Evolutionary conservation across 2,888 invertebrate species (phyloP), one percentile per base, ranked within the genome.

Genomic region (Apeira syringaria): DNA sequence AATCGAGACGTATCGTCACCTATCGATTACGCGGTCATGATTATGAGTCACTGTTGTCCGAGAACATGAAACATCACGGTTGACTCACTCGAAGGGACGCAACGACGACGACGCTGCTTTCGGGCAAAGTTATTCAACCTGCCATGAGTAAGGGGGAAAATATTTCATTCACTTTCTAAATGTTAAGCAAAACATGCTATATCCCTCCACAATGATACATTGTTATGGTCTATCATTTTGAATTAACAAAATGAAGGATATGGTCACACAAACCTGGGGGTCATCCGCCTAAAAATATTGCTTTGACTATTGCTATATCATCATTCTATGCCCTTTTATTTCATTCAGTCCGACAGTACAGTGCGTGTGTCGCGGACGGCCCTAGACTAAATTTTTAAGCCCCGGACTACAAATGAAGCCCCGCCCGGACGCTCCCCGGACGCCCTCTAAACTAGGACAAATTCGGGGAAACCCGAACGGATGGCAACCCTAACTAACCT

Each of bases 1-100:
- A 46, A 24, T 53, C 39, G 49, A 50, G 47, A 45, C 46, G 33
- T 48, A 53, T 59, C 56, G 61, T 61, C 55, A 61, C 47, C 54
- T 4, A 51, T 53, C 47, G 47, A 54, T 61, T 45, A 53, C 24
- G 24, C 5, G 15, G n/a, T 15, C 4, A 15, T n/a, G 13, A 28
- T 2, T 15, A 15, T 28, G 28, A 28, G 15, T 28, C 28, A 28
- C n/a, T 7, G 28, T 15, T 15, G 15, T 20, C 20, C 20, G 7
- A 20, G 20, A 20, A 20, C 20, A 7, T 20, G 7, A 3, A 15
- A 15, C 15, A 4, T 15, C 15, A 15, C 2, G 20, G 5, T 4
- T 20, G 20, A 20, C 6, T 20, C 7, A 20, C 2, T 7, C 20
- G 20, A 20, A 20, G 20, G 20, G 20, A 5, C 20, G 7, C 7